These are phyloP conservation scores for Rotaria sp. DNA, from an alignment of 2,888 invertebrate species.

Conservation along the genomic window DNA sequence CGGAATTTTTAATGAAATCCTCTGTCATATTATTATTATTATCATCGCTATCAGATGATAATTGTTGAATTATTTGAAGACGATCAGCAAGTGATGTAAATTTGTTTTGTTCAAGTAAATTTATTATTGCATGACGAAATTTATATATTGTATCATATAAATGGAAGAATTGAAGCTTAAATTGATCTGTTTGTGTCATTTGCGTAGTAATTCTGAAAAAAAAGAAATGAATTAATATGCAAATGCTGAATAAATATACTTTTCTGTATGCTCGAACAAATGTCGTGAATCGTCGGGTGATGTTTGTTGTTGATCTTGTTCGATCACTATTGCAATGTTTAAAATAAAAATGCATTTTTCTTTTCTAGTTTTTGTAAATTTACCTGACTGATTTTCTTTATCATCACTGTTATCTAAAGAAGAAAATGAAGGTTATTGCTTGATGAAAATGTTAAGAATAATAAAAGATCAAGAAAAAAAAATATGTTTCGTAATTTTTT, in stretches of 20 bases:
- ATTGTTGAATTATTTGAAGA: neutral
- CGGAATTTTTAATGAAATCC: neutral
- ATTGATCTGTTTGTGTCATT: neutral
- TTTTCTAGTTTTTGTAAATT: no score
- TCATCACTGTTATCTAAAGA: no score
- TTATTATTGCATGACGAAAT: neutral
- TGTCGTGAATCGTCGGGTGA: neutral
- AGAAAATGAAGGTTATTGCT: no score
- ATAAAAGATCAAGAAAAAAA: no score
- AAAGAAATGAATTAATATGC: no score
- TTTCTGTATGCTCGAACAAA: neutral
- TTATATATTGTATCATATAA: neutral
- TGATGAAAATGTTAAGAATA: no score
- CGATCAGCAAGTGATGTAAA: neutral
- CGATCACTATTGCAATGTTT: no score
- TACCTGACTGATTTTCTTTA: no score
- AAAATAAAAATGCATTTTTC: no score
- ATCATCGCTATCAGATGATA: neutral
- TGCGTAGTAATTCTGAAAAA: no score
- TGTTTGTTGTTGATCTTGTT: constrained; percentile 25
- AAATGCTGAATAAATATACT: neutral
- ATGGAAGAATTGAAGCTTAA: neutral
- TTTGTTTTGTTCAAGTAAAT: constrained; percentile 12
- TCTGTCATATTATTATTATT: neutral
- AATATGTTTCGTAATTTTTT: no score